Evolutionary conservation across 2,113 vertebrate genomes (phyloP), one percentile per base, ranked within the genome.

Genomic region (Dipodomys ordii): DNA sequence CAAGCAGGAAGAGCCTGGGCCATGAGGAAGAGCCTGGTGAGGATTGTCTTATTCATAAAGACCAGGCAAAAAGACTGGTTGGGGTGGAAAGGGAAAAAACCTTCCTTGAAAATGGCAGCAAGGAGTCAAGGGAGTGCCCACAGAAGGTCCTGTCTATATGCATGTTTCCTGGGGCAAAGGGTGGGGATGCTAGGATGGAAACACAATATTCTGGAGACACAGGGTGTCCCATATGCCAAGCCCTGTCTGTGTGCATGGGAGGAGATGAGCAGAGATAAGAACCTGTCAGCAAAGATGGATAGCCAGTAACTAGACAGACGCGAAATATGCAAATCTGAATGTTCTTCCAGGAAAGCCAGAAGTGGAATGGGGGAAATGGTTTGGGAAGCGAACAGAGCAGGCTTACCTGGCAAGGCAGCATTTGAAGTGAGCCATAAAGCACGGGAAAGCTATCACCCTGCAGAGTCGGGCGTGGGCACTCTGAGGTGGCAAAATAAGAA

Each of bases 351-450:
- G 46, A 83, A 88, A 79, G 81, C 13, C 39, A 30, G 35, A 18
- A 28, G 32, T 20, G 30, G 6, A 1, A 0, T 19, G 5, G 13
- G 15, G 44, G 19, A 8, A 1, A 6, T 8, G 16, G n/a, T 18
- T 22, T 16, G 2, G 9, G 32, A 71, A 22, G 16, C n/a, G 30
- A 82, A 19, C 19, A 49, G 25, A 39, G 16, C 28, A 32, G 46
- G 27, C 28, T 76, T 72, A 27, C 35, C 1, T 15, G 57, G 4
- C 7, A 2, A 35, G 64, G 25, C 9, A 62, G 60, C 67, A 7
- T 35, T 18, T 49, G 74, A 72, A 23, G 22, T 25, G 20, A 88
- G 83, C 27, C 8, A 0, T 6, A 25, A 46, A 2, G 35, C 60
- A 12, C 8, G 11, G 4, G 27, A 2, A 39, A 62, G 39, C n/a